Evolutionary conservation across 1,140 invertebrate genomes (phyloP).

Genomic region (Drosophila setifemur): DNA sequence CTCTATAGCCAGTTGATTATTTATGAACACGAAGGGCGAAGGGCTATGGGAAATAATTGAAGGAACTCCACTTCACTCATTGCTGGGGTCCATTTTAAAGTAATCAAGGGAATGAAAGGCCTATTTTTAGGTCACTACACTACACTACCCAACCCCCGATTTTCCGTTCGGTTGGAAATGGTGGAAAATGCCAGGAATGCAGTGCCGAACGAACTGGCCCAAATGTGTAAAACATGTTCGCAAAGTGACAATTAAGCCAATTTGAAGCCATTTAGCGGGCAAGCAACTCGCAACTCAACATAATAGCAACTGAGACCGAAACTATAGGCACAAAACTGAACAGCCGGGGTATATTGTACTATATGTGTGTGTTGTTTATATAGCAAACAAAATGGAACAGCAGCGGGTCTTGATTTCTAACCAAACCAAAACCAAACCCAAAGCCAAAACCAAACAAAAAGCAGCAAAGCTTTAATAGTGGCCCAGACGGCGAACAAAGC

Average conservation of each 20-base stretch:
- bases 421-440: too few species aligned
- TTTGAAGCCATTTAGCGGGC: conserved; percentile 71
- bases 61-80: conserved; percentile 35
- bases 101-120: conserved; percentile 52
- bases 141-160: too few species aligned
- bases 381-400: conserved; percentile 3
- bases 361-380: conserved; percentile 4
- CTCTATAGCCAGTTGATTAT: conserved; percentile 45
- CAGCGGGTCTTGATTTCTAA: conserved; percentile 41
- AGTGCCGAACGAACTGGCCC: conserved; percentile 20
- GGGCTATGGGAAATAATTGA: conserved; percentile 66
- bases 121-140: conserved; percentile 63
- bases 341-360: neutral
- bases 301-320: conserved; percentile 15
- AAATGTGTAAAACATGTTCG: conserved; percentile 64
- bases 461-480: conserved; percentile 61
- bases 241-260: conserved; percentile 79
- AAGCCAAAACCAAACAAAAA: too few species aligned
- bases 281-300: conserved; percentile 17
- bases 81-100: conserved; percentile 64
- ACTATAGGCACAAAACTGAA: neutral
- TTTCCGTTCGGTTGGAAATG: conserved; percentile 26
- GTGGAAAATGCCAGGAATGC: conserved; percentile 40
- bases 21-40: conserved; percentile 72
- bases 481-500: conserved; percentile 37